Conservation (phyloP, 2,888 invertebrate species). For the Microdon myrmicae region DNA sequence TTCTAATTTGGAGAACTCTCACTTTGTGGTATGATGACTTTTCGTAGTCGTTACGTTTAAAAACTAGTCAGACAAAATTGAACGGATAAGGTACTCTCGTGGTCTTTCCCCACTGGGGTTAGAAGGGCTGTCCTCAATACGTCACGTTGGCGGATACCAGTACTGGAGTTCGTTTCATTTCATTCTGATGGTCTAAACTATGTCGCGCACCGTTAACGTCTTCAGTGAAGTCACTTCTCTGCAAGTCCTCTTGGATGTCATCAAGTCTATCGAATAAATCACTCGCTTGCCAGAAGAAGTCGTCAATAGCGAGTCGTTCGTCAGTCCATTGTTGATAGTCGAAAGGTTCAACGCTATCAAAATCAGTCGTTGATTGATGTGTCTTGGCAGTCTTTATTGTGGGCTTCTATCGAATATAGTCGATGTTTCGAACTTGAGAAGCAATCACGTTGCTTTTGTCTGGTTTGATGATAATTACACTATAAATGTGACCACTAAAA, state of each 20-base stretch:
- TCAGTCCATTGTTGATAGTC: constrained; percentile 99
- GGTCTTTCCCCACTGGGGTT: too few relatives aligned
- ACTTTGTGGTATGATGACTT: too few relatives aligned
- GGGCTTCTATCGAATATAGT: constrained; percentile 94
- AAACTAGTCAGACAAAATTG: too few relatives aligned
- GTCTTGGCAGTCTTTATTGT: constrained; percentile 93
- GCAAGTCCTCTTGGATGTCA: constrained; percentile 91
- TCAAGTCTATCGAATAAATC: constrained; percentile 93
- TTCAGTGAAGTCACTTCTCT: constrained; percentile 92
- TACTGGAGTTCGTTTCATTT: constrained; percentile 92
- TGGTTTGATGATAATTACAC: constrained; percentile 96
- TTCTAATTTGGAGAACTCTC: too few relatives aligned
- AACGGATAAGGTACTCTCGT: too few relatives aligned
- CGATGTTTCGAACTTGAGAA: constrained; percentile 97
- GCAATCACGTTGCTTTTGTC: constrained; percentile 98
- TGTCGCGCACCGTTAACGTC: constrained; percentile 92
- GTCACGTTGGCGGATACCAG: constrained; percentile 94
- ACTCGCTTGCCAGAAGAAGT: constrained; percentile 94
- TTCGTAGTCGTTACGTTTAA: too few relatives aligned
- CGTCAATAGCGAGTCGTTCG: constrained; percentile 91
- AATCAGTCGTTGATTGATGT: constrained; percentile 89
- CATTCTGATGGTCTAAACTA: constrained; percentile 91
- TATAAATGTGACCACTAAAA: constrained; percentile 91
- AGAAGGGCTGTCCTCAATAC: too few relatives aligned
- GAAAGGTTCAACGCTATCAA: constrained; percentile 93